phyloP scores from a whole-genome alignment of 2,113 vertebrate species.

The Carlito syrichta region DNA sequence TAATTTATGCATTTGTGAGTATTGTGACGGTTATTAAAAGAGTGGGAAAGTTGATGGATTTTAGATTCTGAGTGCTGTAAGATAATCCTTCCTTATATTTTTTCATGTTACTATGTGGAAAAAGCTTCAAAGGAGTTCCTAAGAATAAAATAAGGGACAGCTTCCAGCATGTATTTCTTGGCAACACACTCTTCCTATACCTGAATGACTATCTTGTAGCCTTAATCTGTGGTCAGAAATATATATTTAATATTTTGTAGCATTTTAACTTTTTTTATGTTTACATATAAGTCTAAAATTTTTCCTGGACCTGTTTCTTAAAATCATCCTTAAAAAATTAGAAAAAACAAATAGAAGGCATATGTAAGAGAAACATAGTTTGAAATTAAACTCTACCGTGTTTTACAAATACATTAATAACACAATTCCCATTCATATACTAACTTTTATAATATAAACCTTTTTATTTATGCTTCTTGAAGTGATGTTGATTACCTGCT shows the following conservation, averaged over 20 bases:
- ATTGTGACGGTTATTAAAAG: neutral
- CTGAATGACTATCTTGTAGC: neutral
- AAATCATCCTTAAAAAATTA: neutral
- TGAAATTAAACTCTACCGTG: neutral
- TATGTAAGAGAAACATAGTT: neutral
- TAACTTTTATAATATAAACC: constrained; percentile 30
- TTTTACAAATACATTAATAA: constrained; percentile 36
- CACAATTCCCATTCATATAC: neutral
- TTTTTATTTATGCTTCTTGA: constrained; percentile 57
- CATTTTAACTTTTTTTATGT: neutral
- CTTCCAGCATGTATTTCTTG: neutral
- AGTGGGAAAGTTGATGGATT: neutral
- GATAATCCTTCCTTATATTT: neutral
- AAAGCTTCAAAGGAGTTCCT: neutral
- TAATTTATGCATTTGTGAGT: neutral
- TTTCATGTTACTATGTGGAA: neutral
- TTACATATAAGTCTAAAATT: neutral
- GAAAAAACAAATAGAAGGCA: neutral
- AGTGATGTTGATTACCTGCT: constrained; percentile 6
- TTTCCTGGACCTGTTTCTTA: neutral
- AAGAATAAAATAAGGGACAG: neutral
- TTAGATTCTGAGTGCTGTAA: neutral
- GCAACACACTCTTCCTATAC: neutral
- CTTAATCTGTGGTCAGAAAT: neutral
- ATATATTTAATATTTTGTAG: neutral